Evolutionary conservation across 1,140 invertebrate species (phyloP).

Genomic region (Cotesia typhae): DNA sequence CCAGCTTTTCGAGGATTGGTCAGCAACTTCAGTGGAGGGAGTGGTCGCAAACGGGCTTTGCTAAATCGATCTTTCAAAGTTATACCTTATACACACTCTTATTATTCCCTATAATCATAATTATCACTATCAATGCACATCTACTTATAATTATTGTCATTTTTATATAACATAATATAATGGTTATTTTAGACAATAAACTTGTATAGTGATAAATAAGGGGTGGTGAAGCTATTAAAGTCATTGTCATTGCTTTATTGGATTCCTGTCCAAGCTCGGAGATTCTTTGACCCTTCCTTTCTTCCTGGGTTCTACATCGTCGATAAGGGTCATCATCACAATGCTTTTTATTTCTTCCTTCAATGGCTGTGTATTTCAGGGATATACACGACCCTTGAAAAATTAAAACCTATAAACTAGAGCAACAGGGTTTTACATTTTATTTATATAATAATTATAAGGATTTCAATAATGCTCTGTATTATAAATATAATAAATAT

Average conservation of each 20-base stretch:
- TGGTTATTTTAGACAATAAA: background rate
- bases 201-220: background rate
- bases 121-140: too few relatives aligned
- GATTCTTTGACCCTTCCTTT: conserved; percentile 47
- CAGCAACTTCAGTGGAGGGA: conserved; percentile 58
- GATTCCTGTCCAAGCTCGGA: conserved; percentile 48
- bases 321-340: conserved; percentile 60
- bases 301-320: conserved; percentile 40
- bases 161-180: too few relatives aligned
- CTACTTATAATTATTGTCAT: too few relatives aligned
- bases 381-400: too few relatives aligned
- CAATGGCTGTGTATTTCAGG: too few relatives aligned
- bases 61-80: conserved; percentile 61
- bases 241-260: conserved; percentile 55
- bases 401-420: background rate
- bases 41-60: conserved; percentile 53
- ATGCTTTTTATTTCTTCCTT: conserved; percentile 37
- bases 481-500: too few relatives aligned
- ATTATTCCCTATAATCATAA: too few relatives aligned
- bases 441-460: too few relatives aligned
- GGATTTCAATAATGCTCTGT: background rate
- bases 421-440: conserved; percentile 16
- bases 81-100: background rate
- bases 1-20: conserved; percentile 59
- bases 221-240: background rate